These are phyloP conservation scores for Microtus oregoni DNA, from an alignment of 2,113 vertebrate genomes.

Conservation along the genomic window DNA sequence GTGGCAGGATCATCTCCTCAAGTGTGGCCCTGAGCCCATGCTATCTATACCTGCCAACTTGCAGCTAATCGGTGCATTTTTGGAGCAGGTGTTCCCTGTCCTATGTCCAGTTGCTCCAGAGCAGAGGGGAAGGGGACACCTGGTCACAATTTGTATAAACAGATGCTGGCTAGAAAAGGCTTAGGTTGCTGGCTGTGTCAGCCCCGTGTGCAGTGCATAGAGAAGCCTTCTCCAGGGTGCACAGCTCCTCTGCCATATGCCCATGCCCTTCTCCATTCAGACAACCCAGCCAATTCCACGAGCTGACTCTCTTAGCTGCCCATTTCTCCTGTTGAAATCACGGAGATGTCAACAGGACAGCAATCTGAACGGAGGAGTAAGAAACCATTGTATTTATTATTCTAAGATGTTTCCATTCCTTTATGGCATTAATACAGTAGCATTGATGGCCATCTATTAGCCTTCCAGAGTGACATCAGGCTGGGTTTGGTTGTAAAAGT, in stretches of 20 bases:
- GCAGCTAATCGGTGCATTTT: slow-evolving; percentile 56
- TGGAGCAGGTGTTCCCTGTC: slow-evolving; percentile 76
- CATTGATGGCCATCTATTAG: background rate
- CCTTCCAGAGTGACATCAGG: background rate
- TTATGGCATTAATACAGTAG: background rate
- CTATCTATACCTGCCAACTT: slow-evolving; percentile 22
- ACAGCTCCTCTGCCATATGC: background rate
- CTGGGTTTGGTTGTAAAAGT: background rate
- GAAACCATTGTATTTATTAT: background rate
- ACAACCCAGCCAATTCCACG: background rate
- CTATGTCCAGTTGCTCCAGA: slow-evolving; percentile 35
- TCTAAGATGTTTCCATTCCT: background rate
- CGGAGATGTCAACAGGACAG: background rate
- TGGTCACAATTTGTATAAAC: slow-evolving; percentile 70
- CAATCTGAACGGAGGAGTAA: background rate
- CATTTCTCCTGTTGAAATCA: background rate
- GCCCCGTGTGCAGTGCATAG: background rate
- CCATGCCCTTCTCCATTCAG: fast-evolving
- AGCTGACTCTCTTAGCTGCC: background rate
- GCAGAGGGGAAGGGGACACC: slow-evolving; percentile 69
- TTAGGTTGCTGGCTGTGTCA: background rate
- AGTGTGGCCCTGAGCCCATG: background rate
- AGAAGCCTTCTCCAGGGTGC: background rate
- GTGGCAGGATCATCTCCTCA: background rate
- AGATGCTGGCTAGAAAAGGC: slow-evolving; percentile 54